Evolutionary conservation across 2,888 invertebrate genomes (phyloP), one percentile per base, ranked within the genome.

Genomic region (Teinopalpus imperialis): DNA sequence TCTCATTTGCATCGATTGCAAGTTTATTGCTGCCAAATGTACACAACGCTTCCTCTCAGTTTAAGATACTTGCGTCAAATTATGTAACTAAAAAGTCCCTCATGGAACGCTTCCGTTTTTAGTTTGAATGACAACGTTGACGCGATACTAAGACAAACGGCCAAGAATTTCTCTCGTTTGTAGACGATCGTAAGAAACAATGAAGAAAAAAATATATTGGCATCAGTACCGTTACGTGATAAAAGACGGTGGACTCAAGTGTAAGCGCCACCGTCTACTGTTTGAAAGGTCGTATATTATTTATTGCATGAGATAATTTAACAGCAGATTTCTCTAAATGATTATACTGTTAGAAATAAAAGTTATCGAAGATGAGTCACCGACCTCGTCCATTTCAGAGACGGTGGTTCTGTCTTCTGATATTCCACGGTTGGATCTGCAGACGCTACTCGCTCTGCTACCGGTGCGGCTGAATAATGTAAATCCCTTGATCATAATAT

Each of bases 401-500:
- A 90, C 88, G 47, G 92, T 91, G 52, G 91, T 92, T 48, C 90
- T 82, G 66, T 93, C 93, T 66, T 92, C 92, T 14, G 92, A 91
- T 50, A 90, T 82, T 26, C 91, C 92, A 49, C 91, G 74, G 3
- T 83, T 80, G 8, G 85, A 82, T 43, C 82, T 65, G 56, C 88
- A 88, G 29, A 90, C 70, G 60, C 91, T 91, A 67, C 89, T 91
- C 1, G 91, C 90, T 63, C 91, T 82, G 61, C 91, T 91, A 43
- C 85, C 82, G 52, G 63, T 86, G 32, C 88, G 75, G 54, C 89
- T 89, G 57, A 90, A 93, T 62, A 94, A 81, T 64, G 94, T 94
- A 75, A 94, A 95, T 0, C 95, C 95, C 70, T 94, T 94, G 43
- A 95, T 95, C 90, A 94, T 91, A 53, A 95, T 95, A 70, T 95